Evolutionary conservation across 1,140 invertebrate genomes (phyloP).

Genomic region (Magallana ariakensis): DNA sequence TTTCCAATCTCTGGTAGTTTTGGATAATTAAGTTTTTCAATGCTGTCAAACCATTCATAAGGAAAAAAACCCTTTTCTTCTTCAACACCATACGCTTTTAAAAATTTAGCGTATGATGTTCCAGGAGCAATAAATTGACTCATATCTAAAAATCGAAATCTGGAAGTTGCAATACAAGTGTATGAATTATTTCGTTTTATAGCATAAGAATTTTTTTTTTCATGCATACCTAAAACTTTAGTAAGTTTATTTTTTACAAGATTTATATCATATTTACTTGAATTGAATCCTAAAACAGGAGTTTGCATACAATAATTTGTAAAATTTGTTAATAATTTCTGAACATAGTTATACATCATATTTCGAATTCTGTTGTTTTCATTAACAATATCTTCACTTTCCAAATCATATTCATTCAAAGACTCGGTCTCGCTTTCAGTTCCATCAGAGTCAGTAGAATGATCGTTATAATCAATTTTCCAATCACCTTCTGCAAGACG

Average conservation of each 20-base stretch:
- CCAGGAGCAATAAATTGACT: constrained; percentile 58
- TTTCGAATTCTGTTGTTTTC: not conserved
- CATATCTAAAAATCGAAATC: constrained; percentile 60
- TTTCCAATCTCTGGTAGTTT: not conserved
- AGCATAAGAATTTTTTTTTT: not conserved
- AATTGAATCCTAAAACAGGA: constrained; percentile 43
- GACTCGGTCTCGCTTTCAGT: too few relatives aligned
- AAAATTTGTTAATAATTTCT: constrained; percentile 23
- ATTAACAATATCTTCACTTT: too few relatives aligned
- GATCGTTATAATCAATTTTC: too few relatives aligned
- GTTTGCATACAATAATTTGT: constrained; percentile 30
- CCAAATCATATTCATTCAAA: too few relatives aligned
- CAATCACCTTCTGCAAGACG: too few relatives aligned
- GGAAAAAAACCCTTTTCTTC: constrained; percentile 60
- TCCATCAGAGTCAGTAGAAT: too few relatives aligned
- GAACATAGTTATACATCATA: not conserved
- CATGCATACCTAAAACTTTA: constrained; percentile 30
- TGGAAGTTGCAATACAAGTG: constrained; percentile 57
- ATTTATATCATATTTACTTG: constrained; percentile 41
- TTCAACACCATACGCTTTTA: constrained; percentile 46
- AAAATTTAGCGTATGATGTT: constrained; percentile 55
- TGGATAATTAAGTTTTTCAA: constrained; percentile 39
- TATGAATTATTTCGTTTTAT: constrained; percentile 52
- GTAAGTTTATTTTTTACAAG: constrained; percentile 33
- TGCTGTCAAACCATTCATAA: constrained; percentile 58